Conservation (phyloP, 2,113 vertebrate species). For the Paralichthys olivaceus region DNA sequence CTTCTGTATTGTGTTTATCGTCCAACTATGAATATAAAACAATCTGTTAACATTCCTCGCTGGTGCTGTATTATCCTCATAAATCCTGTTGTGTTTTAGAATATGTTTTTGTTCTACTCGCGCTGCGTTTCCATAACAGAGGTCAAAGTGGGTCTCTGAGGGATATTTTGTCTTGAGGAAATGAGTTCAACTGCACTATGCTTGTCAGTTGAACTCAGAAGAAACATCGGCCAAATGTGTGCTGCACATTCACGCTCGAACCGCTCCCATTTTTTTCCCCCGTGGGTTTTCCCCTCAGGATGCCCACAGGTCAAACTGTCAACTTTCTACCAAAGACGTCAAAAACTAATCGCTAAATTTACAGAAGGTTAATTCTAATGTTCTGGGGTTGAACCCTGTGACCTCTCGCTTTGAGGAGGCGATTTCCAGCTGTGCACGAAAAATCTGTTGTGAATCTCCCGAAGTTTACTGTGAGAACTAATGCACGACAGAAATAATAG, state of each 20-base stretch:
- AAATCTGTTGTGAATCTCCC: constrained; percentile 16
- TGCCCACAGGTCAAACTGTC: constrained; percentile 13
- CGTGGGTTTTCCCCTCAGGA: constrained; percentile 11
- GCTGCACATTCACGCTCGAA: constrained; percentile 31
- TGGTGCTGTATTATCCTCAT: background rate
- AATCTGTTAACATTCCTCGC: too few species aligned
- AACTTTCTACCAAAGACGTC: constrained; percentile 16
- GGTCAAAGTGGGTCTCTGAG: constrained; percentile 9
- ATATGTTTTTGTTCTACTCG: background rate
- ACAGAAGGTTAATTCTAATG: constrained; percentile 8
- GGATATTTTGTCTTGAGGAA: background rate
- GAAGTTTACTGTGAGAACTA: background rate
- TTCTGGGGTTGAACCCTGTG: background rate
- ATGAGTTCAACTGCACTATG: background rate
- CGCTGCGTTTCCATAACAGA: background rate
- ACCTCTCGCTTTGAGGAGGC: background rate
- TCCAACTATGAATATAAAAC: too few species aligned
- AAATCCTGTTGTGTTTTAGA: background rate
- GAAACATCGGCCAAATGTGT: background rate
- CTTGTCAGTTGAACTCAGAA: constrained; percentile 18
- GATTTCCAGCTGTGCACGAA: constrained; percentile 5
- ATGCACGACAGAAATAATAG: background rate
- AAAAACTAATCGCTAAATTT: constrained; percentile 29
- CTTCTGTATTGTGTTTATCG: too few species aligned
- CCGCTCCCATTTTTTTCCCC: constrained; percentile 9